Evolutionary conservation across 2,888 invertebrate genomes (phyloP).

Genomic region (Hypolimnas misippus): DNA sequence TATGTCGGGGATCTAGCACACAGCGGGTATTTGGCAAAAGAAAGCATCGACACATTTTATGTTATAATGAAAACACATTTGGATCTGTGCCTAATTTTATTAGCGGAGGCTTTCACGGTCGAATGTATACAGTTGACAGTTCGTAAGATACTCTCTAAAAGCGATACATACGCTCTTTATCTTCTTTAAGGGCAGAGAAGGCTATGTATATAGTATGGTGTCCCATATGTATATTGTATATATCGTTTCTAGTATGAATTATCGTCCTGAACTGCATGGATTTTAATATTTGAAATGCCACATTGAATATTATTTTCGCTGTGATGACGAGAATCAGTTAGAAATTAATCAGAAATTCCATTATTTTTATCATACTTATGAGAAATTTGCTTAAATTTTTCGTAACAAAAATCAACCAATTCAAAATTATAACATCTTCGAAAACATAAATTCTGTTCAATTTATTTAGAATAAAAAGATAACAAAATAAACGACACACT

Average conservation of each 20-base stretch:
- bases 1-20: constrained; percentile 32
- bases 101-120: constrained; percentile 42
- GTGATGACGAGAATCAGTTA: too few relatives aligned
- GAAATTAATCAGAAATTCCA: too few relatives aligned
- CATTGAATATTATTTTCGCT: too few relatives aligned
- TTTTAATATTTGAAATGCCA: too few relatives aligned
- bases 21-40: constrained; percentile 48
- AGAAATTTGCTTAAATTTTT: too few relatives aligned
- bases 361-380: too few relatives aligned
- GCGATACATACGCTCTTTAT: constrained; percentile 14
- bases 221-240: too few relatives aligned
- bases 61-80: constrained; percentile 48
- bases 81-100: constrained; percentile 52
- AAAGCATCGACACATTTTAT: constrained; percentile 45
- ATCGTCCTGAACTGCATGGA: too few relatives aligned
- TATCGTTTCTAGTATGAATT: too few relatives aligned
- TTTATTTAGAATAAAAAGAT: not conserved
- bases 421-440: too few relatives aligned
- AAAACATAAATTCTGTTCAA: not conserved
- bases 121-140: constrained; percentile 40
- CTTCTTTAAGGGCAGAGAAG: not conserved
- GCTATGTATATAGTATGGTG: too few relatives aligned
- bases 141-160: constrained; percentile 36
- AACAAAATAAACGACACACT: not conserved
- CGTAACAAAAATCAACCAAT: too few relatives aligned